phyloP scores from a whole-genome alignment of 2,113 vertebrate genomes.

The Ploceus nigricollis region DNA sequence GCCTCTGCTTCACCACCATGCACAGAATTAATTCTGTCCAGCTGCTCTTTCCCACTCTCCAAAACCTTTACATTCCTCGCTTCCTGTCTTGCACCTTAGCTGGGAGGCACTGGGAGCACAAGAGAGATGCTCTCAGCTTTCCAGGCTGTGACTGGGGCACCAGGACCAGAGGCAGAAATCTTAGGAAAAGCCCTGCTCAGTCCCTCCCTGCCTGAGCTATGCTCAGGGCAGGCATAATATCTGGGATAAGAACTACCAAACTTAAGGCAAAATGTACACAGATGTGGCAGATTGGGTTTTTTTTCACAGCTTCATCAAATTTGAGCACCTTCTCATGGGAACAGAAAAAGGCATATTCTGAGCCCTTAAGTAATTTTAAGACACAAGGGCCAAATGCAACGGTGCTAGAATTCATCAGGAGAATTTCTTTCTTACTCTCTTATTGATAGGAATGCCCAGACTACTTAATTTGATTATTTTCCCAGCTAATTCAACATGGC shows the following conservation, averaged over 20 bases:
- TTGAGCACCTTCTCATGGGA: background rate
- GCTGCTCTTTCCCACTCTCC: background rate
- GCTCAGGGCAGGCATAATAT: background rate
- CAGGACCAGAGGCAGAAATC: background rate
- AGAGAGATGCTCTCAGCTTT: background rate
- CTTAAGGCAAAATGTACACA: background rate
- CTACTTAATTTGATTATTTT: background rate
- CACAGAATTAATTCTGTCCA: background rate
- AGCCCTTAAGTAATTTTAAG: background rate
- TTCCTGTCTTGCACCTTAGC: background rate
- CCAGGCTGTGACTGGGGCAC: background rate
- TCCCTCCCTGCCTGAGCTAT: background rate
- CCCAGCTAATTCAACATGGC: background rate
- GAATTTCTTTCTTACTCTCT: background rate
- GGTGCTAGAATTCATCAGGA: background rate
- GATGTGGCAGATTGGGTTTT: background rate
- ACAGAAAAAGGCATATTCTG: background rate
- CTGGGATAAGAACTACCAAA: background rate
- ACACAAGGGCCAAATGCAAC: background rate
- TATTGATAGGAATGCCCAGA: background rate
- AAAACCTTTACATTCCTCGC: accelerated
- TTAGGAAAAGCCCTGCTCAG: background rate
- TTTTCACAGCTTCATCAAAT: background rate
- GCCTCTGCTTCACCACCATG: background rate
- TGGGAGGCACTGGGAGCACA: background rate